A percentile compares a stretch with the other conserved stretches of the same genome.
Conservation (phyloP, 2,888 invertebrate genomes). For the Nemapogon koenigi region DNA sequence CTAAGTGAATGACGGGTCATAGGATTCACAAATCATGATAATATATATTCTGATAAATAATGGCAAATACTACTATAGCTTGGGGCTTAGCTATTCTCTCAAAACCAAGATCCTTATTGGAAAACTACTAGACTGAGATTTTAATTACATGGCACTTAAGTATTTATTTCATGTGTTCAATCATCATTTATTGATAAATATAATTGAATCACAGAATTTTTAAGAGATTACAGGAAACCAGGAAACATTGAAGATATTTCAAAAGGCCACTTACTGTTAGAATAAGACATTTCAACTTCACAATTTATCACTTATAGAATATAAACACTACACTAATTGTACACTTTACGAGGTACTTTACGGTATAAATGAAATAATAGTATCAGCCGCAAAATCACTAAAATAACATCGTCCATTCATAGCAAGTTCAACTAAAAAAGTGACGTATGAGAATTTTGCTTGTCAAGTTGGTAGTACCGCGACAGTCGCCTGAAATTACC, state of each 20-base stretch:
- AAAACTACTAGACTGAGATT: too few species aligned
- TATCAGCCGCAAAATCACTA: conserved; percentile 53
- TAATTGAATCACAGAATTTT: conserved; percentile 1
- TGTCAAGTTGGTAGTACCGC: conserved; percentile 27
- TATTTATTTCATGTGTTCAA: too few species aligned
- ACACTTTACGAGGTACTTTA: conserved; percentile 39
- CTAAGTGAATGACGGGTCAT: too few species aligned
- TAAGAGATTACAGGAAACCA: background rate
- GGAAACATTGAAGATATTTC: conserved; percentile 11
- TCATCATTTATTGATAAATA: too few species aligned
- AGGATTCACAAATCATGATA: too few species aligned
- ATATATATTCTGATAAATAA: too few species aligned
- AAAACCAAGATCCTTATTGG: too few species aligned
- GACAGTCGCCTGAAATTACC: conserved; percentile 29
- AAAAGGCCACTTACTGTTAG: conserved; percentile 47
- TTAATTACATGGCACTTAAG: too few species aligned
- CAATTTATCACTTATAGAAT: conserved; percentile 26
- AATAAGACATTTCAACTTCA: conserved; percentile 48
- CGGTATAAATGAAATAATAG: conserved; percentile 36
- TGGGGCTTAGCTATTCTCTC: too few species aligned
- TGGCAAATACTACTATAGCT: too few species aligned
- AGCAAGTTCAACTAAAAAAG: conserved; percentile 24
- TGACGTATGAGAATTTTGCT: conserved; percentile 40
- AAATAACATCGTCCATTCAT: conserved; percentile 33
- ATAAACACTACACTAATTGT: conserved; percentile 33